These are phyloP conservation scores for Drosophila neonasuta DNA, from an alignment of 2,888 invertebrate genomes.

Conservation along the genomic window DNA sequence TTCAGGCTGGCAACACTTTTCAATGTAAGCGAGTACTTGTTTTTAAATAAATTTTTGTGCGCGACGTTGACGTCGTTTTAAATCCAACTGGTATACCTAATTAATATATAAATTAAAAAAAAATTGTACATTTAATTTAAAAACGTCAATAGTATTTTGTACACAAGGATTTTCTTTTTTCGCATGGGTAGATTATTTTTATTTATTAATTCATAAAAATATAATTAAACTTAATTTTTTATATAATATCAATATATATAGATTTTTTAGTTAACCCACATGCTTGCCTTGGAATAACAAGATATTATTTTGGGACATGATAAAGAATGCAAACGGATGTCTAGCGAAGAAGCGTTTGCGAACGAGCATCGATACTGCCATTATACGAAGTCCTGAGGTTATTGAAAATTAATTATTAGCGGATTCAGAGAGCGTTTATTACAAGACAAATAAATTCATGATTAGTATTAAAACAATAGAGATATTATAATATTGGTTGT, in stretches of 20 bases:
- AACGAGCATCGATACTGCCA: too few species aligned
- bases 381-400: too few species aligned
- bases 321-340: slow-evolving; percentile 58
- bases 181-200: too few species aligned
- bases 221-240: too few species aligned
- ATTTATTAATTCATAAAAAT: not conserved
- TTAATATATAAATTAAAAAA: too few species aligned
- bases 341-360: slow-evolving; percentile 28
- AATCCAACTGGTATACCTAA: slow-evolving; percentile 10
- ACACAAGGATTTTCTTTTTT: too few species aligned
- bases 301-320: slow-evolving; percentile 47
- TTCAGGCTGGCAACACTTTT: not conserved
- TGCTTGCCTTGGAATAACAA: slow-evolving; percentile 59
- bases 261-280: not conserved
- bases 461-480: too few species aligned
- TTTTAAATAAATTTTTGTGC: not conserved
- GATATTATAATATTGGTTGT: slow-evolving; percentile 1
- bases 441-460: too few species aligned
- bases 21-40: not conserved
- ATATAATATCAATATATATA: too few species aligned
- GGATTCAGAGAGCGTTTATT: not conserved
- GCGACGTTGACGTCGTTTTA: not conserved
- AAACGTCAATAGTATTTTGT: too few species aligned
- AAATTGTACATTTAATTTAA: too few species aligned
- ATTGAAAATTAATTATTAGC: too few species aligned